A percentile compares a stretch with the other conserved stretches of the same genome.
phyloP scores from a whole-genome alignment of 2,888 invertebrate species.

The Labia minor region DNA sequence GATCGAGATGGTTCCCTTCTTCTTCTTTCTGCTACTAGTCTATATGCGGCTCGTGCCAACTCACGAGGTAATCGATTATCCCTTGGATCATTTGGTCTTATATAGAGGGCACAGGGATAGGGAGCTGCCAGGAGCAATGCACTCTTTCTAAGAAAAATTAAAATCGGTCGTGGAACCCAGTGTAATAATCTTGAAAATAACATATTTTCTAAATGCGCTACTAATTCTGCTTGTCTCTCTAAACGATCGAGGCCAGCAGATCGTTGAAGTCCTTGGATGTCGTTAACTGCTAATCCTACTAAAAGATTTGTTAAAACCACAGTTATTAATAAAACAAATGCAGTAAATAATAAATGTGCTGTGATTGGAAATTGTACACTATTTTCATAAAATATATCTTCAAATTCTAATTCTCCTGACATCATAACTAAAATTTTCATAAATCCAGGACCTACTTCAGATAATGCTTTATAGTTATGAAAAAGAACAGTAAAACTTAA shows the following conservation, averaged over 20 bases:
- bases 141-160: slow-evolving; percentile 55
- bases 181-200: slow-evolving; percentile 64
- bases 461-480: slow-evolving; percentile 54
- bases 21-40: slow-evolving; percentile 54
- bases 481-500: slow-evolving; percentile 73
- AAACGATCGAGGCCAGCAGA: slow-evolving; percentile 63
- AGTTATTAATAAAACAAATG: slow-evolving; percentile 68
- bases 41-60: slow-evolving; percentile 59
- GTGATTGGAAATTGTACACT: slow-evolving; percentile 54
- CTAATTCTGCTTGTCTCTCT: slow-evolving; percentile 69
- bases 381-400: slow-evolving; percentile 64
- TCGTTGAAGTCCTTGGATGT: slow-evolving; percentile 50
- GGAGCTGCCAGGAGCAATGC: slow-evolving; percentile 66
- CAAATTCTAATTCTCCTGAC: slow-evolving; percentile 77
- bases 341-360: slow-evolving; percentile 61
- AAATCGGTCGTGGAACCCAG: slow-evolving; percentile 45
- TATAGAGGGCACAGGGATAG: slow-evolving; percentile 58
- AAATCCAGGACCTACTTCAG: slow-evolving; percentile 49
- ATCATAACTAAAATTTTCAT: slow-evolving; percentile 79
- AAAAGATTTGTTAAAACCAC: slow-evolving; percentile 72
- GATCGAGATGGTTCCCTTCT: slow-evolving; percentile 37
- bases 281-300: slow-evolving; percentile 76
- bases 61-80: slow-evolving; percentile 67
- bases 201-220: slow-evolving; percentile 72
- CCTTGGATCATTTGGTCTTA: slow-evolving; percentile 72